Evolutionary conservation across 2,797 vertebrate genomes (phyloP), one percentile per base, ranked within the genome.

Genomic region (Caiman crocodilus): DNA sequence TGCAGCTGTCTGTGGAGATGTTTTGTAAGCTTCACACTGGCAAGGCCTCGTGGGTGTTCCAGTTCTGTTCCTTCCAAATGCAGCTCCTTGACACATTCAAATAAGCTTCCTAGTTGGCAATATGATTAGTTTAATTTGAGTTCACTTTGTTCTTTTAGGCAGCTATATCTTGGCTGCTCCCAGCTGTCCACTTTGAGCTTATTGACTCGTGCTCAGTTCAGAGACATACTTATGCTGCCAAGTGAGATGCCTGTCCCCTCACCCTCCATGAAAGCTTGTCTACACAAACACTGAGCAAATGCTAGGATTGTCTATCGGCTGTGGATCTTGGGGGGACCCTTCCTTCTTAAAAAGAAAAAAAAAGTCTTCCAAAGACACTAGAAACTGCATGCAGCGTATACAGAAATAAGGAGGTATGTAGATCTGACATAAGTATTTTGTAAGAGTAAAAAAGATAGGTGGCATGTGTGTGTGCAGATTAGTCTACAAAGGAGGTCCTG

Each of bases 201-300:
- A 28, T 64, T 64, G n/a, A 64, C 63, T 64, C n/a, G 28, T 64
- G 16, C 28, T n/a, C 63, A 28, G 28, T 55, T 84, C 74, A 69
- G 76, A 16, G 67, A 74, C n/a, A 23, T 59, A 14, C 85, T 2
- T 8, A 5, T 71, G 2, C 20, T n/a, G 67, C 16, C 50, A 6
- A 20, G 18, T 9, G n/a, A 76, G 76, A 4, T 2, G 11, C 0
- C 42, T 50, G 42, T 50, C 0, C n/a, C 32, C 74, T 14, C 5
- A 20, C 14, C 5, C 74, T 76, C 74, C n/a, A 20, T 30, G 55
- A 26, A 73, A 56, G n/a, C 20, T 7, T n/a, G 32, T 71, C 79
- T 60, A 3, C 2, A 65, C 55, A 80, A 76, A 14, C 42, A 50
- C 42, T 10, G 42, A 50, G 42, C 42, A 50, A 50, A 50, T 10